Conservation (phyloP, 2,113 vertebrate genomes). For the Eulacestoma nigropectus region DNA sequence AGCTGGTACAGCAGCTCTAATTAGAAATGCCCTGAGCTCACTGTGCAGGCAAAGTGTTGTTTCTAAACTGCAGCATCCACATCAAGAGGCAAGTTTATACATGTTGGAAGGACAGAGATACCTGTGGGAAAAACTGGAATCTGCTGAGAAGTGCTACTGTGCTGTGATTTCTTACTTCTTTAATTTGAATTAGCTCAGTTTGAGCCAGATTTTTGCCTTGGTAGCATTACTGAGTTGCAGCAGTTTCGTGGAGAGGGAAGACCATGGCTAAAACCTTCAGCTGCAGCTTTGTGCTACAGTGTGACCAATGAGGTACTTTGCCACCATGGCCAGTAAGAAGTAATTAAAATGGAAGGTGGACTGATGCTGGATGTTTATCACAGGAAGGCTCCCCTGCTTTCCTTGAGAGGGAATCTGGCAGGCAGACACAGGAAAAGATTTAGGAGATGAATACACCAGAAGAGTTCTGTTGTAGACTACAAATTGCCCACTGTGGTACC, state of each 20-base stretch:
- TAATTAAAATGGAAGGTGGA: neutral
- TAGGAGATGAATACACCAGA: neutral
- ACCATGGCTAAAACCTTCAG: neutral
- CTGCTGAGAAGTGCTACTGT: neutral
- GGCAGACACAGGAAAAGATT: neutral
- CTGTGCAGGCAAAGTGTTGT: neutral
- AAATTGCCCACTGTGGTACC: neutral
- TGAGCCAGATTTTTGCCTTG: neutral
- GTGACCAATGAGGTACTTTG: neutral
- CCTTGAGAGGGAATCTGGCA: neutral
- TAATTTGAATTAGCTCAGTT: neutral
- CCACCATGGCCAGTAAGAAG: neutral
- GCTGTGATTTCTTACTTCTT: neutral
- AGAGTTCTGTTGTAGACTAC: neutral
- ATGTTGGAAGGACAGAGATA: neutral
- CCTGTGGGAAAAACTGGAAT: neutral
- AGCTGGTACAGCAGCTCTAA: neutral
- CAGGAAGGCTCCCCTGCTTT: neutral
- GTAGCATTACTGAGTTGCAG: neutral
- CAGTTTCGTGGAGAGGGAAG: neutral
- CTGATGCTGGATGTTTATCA: neutral
- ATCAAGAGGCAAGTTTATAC: neutral
- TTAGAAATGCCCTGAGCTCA: neutral
- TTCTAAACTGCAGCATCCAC: neutral
- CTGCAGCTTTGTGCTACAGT: neutral